Evolutionary conservation across 2,797 vertebrate genomes (phyloP).

Genomic region (Lepidocolaptes lacrymiger): DNA sequence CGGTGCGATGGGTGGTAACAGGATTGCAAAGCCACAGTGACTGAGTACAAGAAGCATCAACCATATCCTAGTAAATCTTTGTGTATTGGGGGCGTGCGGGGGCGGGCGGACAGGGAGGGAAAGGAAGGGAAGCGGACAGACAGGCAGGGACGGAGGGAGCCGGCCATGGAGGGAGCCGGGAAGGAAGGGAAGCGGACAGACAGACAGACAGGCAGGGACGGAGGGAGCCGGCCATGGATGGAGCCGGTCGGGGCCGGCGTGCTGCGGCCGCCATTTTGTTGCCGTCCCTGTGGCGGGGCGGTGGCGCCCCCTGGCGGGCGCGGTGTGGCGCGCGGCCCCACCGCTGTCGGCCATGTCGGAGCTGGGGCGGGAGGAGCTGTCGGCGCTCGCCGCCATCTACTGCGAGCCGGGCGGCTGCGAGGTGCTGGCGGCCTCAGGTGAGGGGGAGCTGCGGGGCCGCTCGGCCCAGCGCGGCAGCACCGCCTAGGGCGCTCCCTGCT

Average conservation of each 20-base stretch:
- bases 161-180: too few relatives aligned
- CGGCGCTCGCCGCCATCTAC: slow-evolving; percentile 81
- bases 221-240: too few relatives aligned
- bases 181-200: too few relatives aligned
- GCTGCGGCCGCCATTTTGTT: background rate
- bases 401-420: slow-evolving; percentile 80
- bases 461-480: background rate
- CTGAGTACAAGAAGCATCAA: accelerated
- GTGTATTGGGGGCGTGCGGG: accelerated
- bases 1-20: accelerated
- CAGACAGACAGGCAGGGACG: too few relatives aligned
- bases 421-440: slow-evolving; percentile 67
- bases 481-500: too few relatives aligned
- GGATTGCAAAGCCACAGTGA: accelerated
- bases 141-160: too few relatives aligned
- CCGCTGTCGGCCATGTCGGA: slow-evolving; percentile 58
- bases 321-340: background rate
- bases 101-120: too few relatives aligned
- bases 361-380: slow-evolving; percentile 74
- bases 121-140: too few relatives aligned
- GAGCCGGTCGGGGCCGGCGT: too few relatives aligned
- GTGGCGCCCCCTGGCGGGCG: background rate
- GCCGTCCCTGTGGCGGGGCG: too few relatives aligned
- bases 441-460: background rate
- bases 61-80: too few relatives aligned